These are phyloP conservation scores for Lepus europaeus DNA, from an alignment of 2,113 vertebrate species.

Conservation along the genomic window DNA sequence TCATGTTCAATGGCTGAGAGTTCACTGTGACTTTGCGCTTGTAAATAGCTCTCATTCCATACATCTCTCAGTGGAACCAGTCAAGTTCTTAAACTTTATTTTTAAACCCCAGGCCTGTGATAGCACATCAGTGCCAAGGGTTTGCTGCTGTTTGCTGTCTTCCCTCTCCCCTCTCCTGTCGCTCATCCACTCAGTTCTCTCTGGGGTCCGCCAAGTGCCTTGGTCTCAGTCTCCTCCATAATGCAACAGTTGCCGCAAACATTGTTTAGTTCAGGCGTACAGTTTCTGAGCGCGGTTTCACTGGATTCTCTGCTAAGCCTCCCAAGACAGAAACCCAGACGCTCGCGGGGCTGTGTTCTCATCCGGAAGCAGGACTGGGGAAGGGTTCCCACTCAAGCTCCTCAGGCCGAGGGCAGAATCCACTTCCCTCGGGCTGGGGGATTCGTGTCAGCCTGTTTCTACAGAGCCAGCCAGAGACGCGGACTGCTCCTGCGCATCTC, in stretches of 20 bases:
- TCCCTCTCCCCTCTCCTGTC: not conserved
- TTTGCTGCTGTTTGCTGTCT: too few species aligned
- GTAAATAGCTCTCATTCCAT: not conserved
- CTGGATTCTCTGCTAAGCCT: not conserved
- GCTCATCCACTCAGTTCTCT: not conserved
- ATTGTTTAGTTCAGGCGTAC: rapidly evolving
- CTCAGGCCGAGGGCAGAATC: rapidly evolving
- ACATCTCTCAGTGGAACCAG: not conserved
- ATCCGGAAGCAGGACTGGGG: rapidly evolving
- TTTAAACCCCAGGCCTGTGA: not conserved
- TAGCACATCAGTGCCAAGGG: too few species aligned
- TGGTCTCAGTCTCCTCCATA: rapidly evolving
- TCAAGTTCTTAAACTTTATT: not conserved
- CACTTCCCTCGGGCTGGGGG: too few species aligned
- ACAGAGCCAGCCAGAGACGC: not conserved
- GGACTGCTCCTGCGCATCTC: not conserved
- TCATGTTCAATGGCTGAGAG: not conserved
- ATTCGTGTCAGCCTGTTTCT: not conserved
- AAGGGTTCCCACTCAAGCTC: not conserved
- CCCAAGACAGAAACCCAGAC: rapidly evolving
- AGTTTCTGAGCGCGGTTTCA: rapidly evolving
- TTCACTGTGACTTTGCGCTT: not conserved
- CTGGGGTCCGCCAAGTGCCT: too few species aligned
- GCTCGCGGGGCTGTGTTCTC: too few species aligned
- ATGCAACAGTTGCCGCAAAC: rapidly evolving